Evolutionary conservation across 2,113 vertebrate species (phyloP), one percentile per base, ranked within the genome.

Genomic region (Vidua chalybeata): DNA sequence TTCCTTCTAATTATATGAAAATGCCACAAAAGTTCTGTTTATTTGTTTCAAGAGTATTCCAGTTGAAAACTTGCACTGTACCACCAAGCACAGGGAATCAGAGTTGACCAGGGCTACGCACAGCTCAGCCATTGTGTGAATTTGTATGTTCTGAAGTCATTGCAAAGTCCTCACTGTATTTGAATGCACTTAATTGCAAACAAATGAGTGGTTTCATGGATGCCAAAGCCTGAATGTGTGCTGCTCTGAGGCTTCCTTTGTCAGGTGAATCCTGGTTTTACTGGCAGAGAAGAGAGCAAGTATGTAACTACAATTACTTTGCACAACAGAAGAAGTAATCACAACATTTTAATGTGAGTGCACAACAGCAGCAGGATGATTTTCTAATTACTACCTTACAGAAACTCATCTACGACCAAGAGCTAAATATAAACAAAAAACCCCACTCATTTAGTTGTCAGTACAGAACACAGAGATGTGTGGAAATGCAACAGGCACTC

Each of bases 1-100:
- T 90, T 94, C 77, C 90, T 78, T 49, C 54, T 92, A 78, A 97
- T 96, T 97, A 88, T 77, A 59, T 94, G 77, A 87, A 97, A 96
- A 97, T 66, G 87, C 84, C 87, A 82, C 84, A 91, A 84, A 68
- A 91, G 93, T 89, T 96, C 91, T 93, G n/a, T 69, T 68, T 58
- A 31, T 92, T 93, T 89, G 13, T 74, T 76, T 63, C 74, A 58
- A 93, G 77, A 88, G 39, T 72, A 94, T 92, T 97, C 83, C 89
- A 89, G 86, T 37, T 93, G 91, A 86, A 95, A 94, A 93, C 79
- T 93, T 43, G 84, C 39, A 62, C 2, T 35, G 94, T 84, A 74
- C 81, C 51, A 69, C 37, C 58, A 56, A 71, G 66, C 46, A 19
- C 68, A 63, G 49, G 74, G 85, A 95, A 76, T 63, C 48, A 41